Base-by-base conservation (phyloP, 2,888 invertebrate genomes). In the Fragum fragum region DNA sequence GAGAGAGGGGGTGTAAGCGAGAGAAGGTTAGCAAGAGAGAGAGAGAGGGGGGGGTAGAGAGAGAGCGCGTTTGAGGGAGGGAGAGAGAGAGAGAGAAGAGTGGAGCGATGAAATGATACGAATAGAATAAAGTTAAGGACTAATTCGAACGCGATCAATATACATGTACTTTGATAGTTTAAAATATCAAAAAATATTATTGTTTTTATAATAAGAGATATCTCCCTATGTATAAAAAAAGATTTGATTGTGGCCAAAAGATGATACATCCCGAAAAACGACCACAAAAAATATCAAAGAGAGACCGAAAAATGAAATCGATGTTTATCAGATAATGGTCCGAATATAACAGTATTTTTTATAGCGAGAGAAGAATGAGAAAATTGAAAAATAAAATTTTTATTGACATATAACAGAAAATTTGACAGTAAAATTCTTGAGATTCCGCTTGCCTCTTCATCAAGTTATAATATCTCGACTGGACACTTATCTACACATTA, bases 361-460 rank as follows among this genome's bases (percentile, higher is more conserved):
- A 23, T 39, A 42, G 26, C 9, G n/a, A 9, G 28, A 21, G 39
- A 23, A 42, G 21, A 66, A 42, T 23, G 23, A 42, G 66, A 23
- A 42, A 66, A 66, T 66, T 66, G 66, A 66, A 66, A 66, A 66
- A 26, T 66, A 42, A 66, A 66, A 0, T 23, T 42, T 66, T 66
- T 66, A 66, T 66, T 66, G 66, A 42, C 66, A 66, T 66, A 66
- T 66, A 66, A 66, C 66, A 66, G 66, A 66, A 66, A 7, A 7
- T 39, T 39, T 39, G 66, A 66, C 66, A 66, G 36, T 66, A 66
- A 66, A 66, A 66, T 66, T 42, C 42, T 66, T 42, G n/a, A 36
- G 26, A 66, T 66, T 66, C 66, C 66, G 66, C 36, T 23, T 42
- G 66, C 36, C 42, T 66, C 66, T 66, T 26, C 42, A 66, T 66